Percentiles rank a stretch among this genome's conserved stretches.
phyloP scores from a whole-genome alignment of 2,113 vertebrate species.

The Callaeas wilsoni region DNA sequence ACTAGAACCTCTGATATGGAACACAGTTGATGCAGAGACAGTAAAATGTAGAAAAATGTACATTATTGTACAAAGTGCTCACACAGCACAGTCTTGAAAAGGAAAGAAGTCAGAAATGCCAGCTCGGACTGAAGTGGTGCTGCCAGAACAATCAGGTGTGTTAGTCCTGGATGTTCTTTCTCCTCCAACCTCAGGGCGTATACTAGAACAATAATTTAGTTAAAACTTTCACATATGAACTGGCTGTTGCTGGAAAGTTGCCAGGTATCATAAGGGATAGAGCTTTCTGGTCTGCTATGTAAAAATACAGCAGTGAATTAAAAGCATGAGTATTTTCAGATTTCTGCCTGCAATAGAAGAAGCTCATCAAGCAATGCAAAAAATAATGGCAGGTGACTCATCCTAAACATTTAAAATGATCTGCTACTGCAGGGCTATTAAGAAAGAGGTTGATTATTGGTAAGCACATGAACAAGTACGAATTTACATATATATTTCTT shows the following conservation, averaged over 20 bases:
- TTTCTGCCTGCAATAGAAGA: background rate
- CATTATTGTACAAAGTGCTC: constrained; percentile 28
- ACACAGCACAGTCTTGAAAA: constrained; percentile 33
- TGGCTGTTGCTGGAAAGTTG: constrained; percentile 52
- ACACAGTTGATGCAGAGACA: background rate
- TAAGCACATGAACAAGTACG: background rate
- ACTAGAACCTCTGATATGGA: background rate
- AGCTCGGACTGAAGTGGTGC: constrained; percentile 34
- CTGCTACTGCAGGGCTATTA: background rate
- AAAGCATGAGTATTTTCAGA: background rate
- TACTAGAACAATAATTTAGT: constrained; percentile 74
- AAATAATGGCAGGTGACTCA: background rate
- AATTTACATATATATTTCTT: background rate
- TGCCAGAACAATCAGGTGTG: constrained; percentile 76
- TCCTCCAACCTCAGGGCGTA: constrained; percentile 69
- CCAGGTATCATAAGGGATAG: constrained; percentile 54
- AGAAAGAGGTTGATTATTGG: background rate
- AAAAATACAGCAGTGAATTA: constrained; percentile 24
- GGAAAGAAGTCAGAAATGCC: constrained; percentile 52
- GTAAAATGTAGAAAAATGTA: constrained; percentile 34
- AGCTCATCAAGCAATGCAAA: background rate
- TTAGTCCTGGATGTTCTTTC: constrained; percentile 79
- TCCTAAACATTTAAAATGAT: background rate
- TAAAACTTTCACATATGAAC: constrained; percentile 69
- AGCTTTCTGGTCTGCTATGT: constrained; percentile 35